Conservation (phyloP, 2,113 vertebrate genomes). For the Rousettus leschenaultii region DNA sequence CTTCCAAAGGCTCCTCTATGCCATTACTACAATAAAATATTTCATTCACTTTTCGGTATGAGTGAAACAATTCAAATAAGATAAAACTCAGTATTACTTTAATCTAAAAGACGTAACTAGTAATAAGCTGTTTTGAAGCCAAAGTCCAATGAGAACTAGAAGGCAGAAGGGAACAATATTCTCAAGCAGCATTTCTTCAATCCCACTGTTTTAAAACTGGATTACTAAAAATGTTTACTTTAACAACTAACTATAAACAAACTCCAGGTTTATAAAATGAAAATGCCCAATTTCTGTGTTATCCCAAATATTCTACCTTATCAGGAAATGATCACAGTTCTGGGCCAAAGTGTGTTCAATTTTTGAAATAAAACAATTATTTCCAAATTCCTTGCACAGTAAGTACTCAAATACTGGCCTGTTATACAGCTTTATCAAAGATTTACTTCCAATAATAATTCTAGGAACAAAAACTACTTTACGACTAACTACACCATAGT, state of each 20-base stretch:
- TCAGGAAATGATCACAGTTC: not conserved
- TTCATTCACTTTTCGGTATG: conserved; percentile 41
- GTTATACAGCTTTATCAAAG: not conserved
- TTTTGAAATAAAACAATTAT: conserved; percentile 21
- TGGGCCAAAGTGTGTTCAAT: not conserved
- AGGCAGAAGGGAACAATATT: not conserved
- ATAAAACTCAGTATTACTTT: not conserved
- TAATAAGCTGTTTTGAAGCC: not conserved
- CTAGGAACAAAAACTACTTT: conserved; percentile 1
- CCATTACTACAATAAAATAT: conserved; percentile 83
- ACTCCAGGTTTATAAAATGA: not conserved
- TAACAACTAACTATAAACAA: not conserved
- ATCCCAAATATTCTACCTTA: not conserved
- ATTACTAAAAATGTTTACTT: conserved; percentile 5
- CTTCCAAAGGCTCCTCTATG: conserved; percentile 87
- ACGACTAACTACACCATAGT: not conserved
- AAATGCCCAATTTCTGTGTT: not conserved
- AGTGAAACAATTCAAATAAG: conserved; percentile 20
- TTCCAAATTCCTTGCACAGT: not conserved
- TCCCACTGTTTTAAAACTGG: not conserved
- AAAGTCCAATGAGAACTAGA: not conserved
- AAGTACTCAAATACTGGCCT: not conserved
- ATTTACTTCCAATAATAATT: conserved; percentile 15
- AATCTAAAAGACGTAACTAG: not conserved
- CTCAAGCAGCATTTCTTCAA: not conserved